Percentiles rank a stretch among this genome's conserved stretches.
phyloP scores from a whole-genome alignment of 2,888 invertebrate genomes.

The Acleris sparsana region DNA sequence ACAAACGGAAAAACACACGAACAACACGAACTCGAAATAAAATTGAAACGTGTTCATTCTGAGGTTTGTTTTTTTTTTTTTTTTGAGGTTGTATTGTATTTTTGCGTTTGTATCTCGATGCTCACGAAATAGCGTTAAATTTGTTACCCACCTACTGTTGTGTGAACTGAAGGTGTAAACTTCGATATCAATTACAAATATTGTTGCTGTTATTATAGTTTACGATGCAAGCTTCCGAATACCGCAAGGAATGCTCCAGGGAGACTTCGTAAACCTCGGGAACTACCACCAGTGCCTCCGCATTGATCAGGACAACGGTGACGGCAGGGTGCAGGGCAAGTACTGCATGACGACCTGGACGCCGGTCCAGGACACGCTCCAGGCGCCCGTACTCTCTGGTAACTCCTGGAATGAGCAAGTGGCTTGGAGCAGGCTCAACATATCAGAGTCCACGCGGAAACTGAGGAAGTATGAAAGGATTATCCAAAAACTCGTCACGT shows the following conservation, averaged over 20 bases:
- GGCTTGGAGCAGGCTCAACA: slow-evolving; percentile 1
- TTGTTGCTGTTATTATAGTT: slow-evolving; percentile 8
- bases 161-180: no score
- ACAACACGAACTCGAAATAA: no score
- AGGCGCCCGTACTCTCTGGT: slow-evolving; percentile 29
- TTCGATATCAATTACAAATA: no score
- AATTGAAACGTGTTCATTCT: no score
- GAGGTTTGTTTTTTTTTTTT: no score
- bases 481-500: slow-evolving; percentile 1
- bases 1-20: no score
- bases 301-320: slow-evolving; percentile 18
- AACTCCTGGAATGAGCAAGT: not conserved
- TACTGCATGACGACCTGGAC: slow-evolving; percentile 6
- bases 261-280: slow-evolving; percentile 16
- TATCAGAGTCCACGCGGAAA: slow-evolving; percentile 15
- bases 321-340: slow-evolving; percentile 6
- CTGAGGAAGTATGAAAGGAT: slow-evolving; percentile 11
- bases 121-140: no score
- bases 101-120: no score
- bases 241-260: slow-evolving; percentile 21
- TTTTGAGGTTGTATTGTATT: no score
- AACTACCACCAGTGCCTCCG: slow-evolving; percentile 31
- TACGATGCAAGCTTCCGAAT: slow-evolving; percentile 36
- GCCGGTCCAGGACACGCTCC: slow-evolving; percentile 39
- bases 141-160: no score